These are phyloP conservation scores for Typhlichthys subterraneus DNA, from an alignment of 2,797 vertebrate genomes.

Conservation along the genomic window DNA sequence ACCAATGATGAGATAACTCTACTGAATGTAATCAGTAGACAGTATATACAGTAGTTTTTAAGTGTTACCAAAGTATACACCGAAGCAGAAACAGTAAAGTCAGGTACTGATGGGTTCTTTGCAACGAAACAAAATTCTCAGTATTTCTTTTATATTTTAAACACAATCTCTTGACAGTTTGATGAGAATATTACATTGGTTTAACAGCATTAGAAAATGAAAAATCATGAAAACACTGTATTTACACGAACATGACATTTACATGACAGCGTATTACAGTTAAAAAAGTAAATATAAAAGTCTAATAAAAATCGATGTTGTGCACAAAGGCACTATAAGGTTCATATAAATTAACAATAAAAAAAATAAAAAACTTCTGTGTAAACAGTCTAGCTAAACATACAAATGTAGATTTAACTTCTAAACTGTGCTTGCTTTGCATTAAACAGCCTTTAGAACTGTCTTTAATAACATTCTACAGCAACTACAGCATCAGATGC, in stretches of 20 bases:
- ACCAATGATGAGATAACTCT: constrained; percentile 52
- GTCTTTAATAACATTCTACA: constrained; percentile 29
- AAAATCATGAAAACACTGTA: constrained; percentile 48
- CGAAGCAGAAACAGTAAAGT: constrained; percentile 26
- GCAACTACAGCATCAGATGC: constrained; percentile 34
- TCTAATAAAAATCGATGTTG: constrained; percentile 69
- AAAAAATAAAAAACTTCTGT: constrained; percentile 26
- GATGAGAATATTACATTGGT: constrained; percentile 16
- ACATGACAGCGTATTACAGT: constrained; percentile 57
- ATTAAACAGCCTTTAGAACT: constrained; percentile 30
- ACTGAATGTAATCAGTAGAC: constrained; percentile 46
- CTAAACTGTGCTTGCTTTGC: constrained; percentile 60
- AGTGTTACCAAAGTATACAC: constrained; percentile 19
- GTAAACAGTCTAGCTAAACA: constrained; percentile 56
- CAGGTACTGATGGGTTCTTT: constrained; percentile 32
- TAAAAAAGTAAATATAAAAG: constrained; percentile 67
- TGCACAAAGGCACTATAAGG: constrained; percentile 89
- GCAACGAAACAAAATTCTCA: constrained; percentile 16
- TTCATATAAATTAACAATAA: constrained; percentile 80
- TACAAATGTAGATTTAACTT: constrained; percentile 35
- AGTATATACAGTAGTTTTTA: constrained; percentile 60
- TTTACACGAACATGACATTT: constrained; percentile 56
- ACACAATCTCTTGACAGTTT: constrained; percentile 12
- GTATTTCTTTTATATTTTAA: constrained; percentile 17
- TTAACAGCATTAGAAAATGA: constrained; percentile 38